Evolutionary conservation across 2,797 vertebrate genomes (phyloP).

Genomic region (Protonibea diacanthus): DNA sequence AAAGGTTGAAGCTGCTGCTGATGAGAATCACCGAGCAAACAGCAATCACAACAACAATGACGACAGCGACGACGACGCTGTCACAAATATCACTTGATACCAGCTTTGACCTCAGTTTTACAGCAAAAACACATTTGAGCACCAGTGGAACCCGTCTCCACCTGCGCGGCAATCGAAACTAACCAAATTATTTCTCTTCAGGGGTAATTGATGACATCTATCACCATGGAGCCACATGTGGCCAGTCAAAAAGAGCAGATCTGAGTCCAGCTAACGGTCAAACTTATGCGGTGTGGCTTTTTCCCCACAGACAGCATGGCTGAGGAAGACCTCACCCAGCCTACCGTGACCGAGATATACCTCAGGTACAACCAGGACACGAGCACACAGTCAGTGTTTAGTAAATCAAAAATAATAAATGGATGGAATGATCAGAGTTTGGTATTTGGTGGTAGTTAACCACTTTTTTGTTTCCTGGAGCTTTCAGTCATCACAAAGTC

Average conservation of each 20-base stretch:
- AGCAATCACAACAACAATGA: conserved; percentile 65
- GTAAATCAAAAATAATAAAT: neutral
- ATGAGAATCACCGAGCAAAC: conserved; percentile 65
- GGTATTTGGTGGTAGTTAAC: neutral
- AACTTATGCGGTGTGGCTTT: neutral
- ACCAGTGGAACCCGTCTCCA: neutral
- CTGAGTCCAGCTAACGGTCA: conserved; percentile 10
- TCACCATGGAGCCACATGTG: neutral
- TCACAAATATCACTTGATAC: conserved; percentile 59
- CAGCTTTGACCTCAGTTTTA: conserved; percentile 52
- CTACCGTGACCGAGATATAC: neutral
- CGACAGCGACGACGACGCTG: conserved; percentile 46
- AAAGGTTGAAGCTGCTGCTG: conserved; percentile 65
- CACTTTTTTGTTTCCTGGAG: neutral
- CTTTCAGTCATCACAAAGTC: too few species aligned
- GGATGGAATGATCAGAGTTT: too few species aligned
- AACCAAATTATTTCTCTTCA: conserved; percentile 17
- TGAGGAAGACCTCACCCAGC: neutral
- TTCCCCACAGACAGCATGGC: neutral
- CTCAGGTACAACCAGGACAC: neutral
- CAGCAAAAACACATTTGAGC: conserved; percentile 29
- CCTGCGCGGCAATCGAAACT: neutral
- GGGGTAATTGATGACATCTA: conserved; percentile 30
- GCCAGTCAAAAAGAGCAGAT: neutral
- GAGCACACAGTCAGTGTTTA: neutral